These are phyloP conservation scores for Stomorhina lunata DNA, from an alignment of 2,888 invertebrate genomes.

Conservation along the genomic window DNA sequence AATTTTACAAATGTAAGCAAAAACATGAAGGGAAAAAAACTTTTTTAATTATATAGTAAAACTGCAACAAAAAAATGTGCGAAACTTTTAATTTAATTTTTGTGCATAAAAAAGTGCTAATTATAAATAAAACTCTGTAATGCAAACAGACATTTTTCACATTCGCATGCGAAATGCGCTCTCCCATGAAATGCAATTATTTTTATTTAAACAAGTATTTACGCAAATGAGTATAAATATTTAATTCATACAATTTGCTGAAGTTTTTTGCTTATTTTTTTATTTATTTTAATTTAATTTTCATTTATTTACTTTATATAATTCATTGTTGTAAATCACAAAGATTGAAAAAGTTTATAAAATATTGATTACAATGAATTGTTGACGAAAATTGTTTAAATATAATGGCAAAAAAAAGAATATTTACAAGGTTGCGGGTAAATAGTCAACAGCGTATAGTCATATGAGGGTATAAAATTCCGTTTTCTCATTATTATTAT, in stretches of 20 bases:
- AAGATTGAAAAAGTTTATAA: background rate
- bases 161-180: too few species aligned
- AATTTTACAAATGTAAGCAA: background rate
- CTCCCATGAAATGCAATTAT: background rate
- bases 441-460: too few species aligned
- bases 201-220: background rate
- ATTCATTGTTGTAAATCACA: background rate
- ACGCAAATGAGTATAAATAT: background rate
- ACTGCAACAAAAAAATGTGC: too few species aligned
- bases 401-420: too few species aligned
- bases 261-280: background rate
- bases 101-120: background rate
- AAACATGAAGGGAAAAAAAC: background rate
- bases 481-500: background rate
- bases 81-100: constrained; percentile 7
- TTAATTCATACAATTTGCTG: background rate
- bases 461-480: too few species aligned
- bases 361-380: background rate
- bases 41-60: constrained; percentile 25
- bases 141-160: background rate
- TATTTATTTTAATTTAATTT: background rate
- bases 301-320: background rate
- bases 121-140: background rate
- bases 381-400: background rate
- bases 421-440: too few species aligned